Evolutionary conservation across 2,113 vertebrate genomes (phyloP).

Genomic region (Noturus placidus): DNA sequence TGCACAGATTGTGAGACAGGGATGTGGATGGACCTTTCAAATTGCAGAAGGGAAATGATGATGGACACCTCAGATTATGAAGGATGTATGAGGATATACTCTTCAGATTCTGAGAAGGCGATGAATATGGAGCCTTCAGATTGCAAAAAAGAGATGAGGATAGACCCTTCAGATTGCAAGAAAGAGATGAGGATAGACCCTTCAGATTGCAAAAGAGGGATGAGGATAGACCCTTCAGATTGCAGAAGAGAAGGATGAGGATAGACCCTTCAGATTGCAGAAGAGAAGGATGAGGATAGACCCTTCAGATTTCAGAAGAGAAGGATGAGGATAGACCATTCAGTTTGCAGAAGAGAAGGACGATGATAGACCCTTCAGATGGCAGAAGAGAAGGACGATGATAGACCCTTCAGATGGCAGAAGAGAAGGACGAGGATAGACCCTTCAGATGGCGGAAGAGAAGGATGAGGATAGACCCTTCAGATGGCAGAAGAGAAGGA

Average conservation of each 20-base stretch:
- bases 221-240: neutral
- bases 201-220: neutral
- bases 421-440: neutral
- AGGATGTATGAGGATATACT: neutral
- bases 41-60: neutral
- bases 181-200: neutral
- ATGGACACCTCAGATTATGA: neutral
- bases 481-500: too few species aligned
- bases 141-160: neutral
- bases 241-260: too few species aligned
- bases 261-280: neutral
- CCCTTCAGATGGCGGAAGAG: neutral
- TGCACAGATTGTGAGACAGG: neutral
- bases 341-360: neutral
- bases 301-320: constrained; percentile 1
- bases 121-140: neutral
- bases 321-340: neutral
- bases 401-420: neutral
- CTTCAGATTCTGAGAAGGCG: neutral
- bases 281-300: neutral
- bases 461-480: too few species aligned
- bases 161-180: neutral
- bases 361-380: too few species aligned
- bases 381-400: too few species aligned
- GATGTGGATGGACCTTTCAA: neutral